Base-by-base conservation (phyloP, 2,797 vertebrate genomes). In the Enteromius trimaculatus region DNA sequence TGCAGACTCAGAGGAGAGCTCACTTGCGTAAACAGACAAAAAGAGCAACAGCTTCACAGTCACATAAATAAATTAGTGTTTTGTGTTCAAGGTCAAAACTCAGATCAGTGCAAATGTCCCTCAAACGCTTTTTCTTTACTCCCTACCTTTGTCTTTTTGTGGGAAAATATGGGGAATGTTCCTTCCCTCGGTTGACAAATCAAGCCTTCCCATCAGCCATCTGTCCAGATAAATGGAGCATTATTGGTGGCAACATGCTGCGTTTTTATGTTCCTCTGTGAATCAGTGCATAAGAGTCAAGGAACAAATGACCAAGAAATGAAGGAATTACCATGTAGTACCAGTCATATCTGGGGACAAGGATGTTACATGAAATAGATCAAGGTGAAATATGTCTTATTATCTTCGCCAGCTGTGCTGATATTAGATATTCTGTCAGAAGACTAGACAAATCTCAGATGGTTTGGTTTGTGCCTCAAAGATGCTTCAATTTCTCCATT, bases 121-220 rank as follows among this genome's bases (percentile, higher is more conserved):
- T 83, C 26, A 49, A 23, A 39, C 14, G 6, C 10, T 58, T 34
- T 44, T 44, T 31, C 44, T 21, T 31, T 3, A 2, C 64, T 80
- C 49, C 47, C 77, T 62, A 76, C 79, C 74, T 60, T 47, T 53
- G 78, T 80, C 49, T 23, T 69, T 74, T 39, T 81, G 23, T 80
- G 77, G 58, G 49, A 80, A 75, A 83, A 62, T 21, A 53, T 79
- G 75, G 82, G 31, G 29, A 39, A 51, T 82, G 49, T 80, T 65
- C 31, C 51, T 62, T 62, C 49, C 51, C 58, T n/a, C n/a, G 31
- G 75, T 72, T 84, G 82, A 83, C 83, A 85, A 81, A 85, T 86
- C 80, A 83, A 78, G 83, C 74, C 62, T 75, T 86, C 83, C 29
- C 80, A 55, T 81, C 68, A 49, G 72, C 83, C 85, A 85, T 88